Percentiles rank a stretch among this genome's conserved stretches.
phyloP scores from a whole-genome alignment of 2,113 vertebrate genomes.

The Atractosteus spatula region DNA sequence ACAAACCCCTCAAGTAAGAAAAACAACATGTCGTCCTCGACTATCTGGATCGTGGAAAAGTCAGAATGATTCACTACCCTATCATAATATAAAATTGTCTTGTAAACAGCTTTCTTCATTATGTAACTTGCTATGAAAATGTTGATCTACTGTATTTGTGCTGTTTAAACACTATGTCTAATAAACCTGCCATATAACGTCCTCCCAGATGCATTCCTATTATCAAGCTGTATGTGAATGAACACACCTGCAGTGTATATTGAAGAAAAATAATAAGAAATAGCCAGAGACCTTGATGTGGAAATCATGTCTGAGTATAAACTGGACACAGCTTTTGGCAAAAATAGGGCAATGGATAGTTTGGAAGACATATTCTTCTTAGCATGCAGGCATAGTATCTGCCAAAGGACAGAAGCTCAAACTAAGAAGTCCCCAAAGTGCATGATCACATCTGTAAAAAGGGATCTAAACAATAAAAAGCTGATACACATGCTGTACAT shows the following conservation, averaged over 20 bases:
- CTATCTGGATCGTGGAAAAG: not conserved
- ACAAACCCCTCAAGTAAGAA: conserved; percentile 1
- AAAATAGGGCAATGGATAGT: too few species aligned
- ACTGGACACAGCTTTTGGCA: too few species aligned
- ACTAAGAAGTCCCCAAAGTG: too few species aligned
- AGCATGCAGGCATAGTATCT: too few species aligned
- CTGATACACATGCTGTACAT: too few species aligned
- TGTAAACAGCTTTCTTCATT: not conserved
- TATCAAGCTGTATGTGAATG: conserved; percentile 6
- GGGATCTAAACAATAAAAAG: too few species aligned
- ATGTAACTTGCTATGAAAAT: not conserved
- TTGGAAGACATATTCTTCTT: too few species aligned
- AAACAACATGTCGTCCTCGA: not conserved
- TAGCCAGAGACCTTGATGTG: too few species aligned
- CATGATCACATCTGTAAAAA: too few species aligned
- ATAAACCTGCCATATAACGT: conserved; percentile 6
- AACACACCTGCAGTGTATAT: not conserved
- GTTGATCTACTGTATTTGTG: not conserved
- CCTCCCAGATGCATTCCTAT: not conserved
- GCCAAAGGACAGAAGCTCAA: too few species aligned
- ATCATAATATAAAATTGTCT: conserved; percentile 10
- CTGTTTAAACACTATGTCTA: conserved; percentile 1
- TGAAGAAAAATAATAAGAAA: not conserved
- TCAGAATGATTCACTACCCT: conserved; percentile 1
- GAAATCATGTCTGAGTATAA: too few species aligned